Conservation (phyloP, 2,797 vertebrate species). For the Tauraco hartlaubi region DNA sequence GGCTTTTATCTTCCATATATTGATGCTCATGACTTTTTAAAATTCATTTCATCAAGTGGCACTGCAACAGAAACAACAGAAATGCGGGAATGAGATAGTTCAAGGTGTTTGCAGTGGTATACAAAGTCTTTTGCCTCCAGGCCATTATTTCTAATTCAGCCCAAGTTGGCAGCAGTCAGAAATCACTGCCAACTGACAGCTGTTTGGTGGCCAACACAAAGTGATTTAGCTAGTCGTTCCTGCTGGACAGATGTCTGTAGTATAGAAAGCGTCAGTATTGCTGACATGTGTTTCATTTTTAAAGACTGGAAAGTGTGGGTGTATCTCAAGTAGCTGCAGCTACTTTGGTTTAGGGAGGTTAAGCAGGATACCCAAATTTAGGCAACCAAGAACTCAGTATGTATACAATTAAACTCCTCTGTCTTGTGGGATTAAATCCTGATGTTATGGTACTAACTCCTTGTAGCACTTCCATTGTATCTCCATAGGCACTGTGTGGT, state of each 20-base stretch:
- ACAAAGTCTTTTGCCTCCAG: slow-evolving; percentile 11
- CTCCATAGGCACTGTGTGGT: accelerated
- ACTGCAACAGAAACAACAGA: slow-evolving; percentile 13
- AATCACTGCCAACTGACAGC: background rate
- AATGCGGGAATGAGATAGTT: background rate
- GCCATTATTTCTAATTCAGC: slow-evolving; percentile 39
- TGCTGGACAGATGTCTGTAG: slow-evolving; percentile 3
- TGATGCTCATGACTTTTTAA: slow-evolving; percentile 40
- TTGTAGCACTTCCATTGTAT: background rate
- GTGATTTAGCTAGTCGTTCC: slow-evolving; percentile 7
- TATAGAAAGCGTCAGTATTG: background rate
- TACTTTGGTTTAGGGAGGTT: background rate
- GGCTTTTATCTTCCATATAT: slow-evolving; percentile 15
- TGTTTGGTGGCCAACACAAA: background rate
- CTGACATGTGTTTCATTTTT: slow-evolving; percentile 20
- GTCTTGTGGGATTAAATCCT: background rate
- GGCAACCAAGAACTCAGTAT: background rate
- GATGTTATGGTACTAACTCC: background rate
- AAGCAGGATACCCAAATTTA: background rate
- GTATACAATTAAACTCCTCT: background rate
- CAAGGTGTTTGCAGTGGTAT: background rate
- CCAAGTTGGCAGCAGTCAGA: background rate
- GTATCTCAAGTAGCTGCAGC: background rate
- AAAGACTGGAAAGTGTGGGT: background rate
- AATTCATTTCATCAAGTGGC: slow-evolving; percentile 49